Conservation (phyloP, 2,888 invertebrate species). For the Stictocephala bisonia region DNA sequence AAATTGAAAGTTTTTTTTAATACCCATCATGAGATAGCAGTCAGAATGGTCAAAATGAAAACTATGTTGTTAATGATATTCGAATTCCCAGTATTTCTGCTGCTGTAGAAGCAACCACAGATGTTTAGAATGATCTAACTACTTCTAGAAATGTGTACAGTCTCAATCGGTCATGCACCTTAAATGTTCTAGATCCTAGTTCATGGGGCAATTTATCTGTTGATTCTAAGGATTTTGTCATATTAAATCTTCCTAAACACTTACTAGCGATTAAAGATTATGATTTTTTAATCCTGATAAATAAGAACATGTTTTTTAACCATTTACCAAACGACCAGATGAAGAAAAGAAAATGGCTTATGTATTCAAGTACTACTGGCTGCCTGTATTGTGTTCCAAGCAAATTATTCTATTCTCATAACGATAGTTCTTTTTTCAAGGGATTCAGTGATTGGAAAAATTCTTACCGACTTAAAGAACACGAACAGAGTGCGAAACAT, state of each 20-base stretch:
- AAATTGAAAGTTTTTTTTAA: constrained; percentile 22
- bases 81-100: constrained; percentile 16
- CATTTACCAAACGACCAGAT: constrained; percentile 4
- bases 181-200: constrained; percentile 30
- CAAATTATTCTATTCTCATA: constrained; percentile 2
- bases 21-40: background rate
- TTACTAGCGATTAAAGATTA: background rate
- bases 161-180: constrained; percentile 24
- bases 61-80: constrained; percentile 17
- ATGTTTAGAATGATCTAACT: background rate
- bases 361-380: constrained; percentile 7
- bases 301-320: constrained; percentile 1
- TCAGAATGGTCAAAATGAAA: constrained; percentile 22
- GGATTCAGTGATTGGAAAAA: constrained; percentile 36
- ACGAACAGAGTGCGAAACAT: constrained; percentile 9
- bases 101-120: constrained; percentile 6
- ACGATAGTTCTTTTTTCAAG: constrained; percentile 3
- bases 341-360: constrained; percentile 29
- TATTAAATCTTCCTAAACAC: background rate
- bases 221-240: constrained; percentile 12
- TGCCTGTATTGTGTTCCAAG: constrained; percentile 2
- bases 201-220: constrained; percentile 5
- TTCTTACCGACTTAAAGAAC: constrained; percentile 2
- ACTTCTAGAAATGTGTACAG: background rate
- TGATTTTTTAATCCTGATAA: background rate